phyloP scores from a whole-genome alignment of 2,113 vertebrate genomes.

The Heterocephalus glaber region DNA sequence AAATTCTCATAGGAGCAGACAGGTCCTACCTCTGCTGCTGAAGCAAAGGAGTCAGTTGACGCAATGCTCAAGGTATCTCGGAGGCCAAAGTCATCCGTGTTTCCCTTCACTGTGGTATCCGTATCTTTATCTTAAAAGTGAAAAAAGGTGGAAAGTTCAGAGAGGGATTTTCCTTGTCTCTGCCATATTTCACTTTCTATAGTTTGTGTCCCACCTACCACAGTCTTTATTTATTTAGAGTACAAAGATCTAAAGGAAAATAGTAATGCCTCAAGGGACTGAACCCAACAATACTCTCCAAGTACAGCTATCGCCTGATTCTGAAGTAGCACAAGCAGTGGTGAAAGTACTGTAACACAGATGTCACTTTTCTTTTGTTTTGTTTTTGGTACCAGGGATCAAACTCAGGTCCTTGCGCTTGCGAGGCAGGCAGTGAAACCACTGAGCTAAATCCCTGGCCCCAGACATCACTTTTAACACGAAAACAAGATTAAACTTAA shows the following conservation, averaged over 20 bases:
- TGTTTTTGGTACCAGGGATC: too few relatives aligned
- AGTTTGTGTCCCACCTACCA: neutral
- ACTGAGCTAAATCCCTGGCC: too few relatives aligned
- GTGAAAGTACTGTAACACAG: neutral
- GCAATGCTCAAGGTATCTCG: constrained; percentile 92
- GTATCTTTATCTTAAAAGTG: constrained; percentile 88
- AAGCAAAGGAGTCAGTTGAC: constrained; percentile 95
- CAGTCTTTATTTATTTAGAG: neutral
- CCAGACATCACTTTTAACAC: neutral
- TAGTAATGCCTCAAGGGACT: neutral
- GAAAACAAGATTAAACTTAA: neutral
- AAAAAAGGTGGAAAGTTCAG: neutral
- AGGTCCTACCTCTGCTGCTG: constrained; percentile 92
- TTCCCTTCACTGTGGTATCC: constrained; percentile 87
- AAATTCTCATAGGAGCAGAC: constrained; percentile 4
- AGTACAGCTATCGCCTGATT: neutral
- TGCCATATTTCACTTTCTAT: neutral
- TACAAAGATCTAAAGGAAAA: neutral
- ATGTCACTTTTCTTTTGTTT: neutral
- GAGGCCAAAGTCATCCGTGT: constrained; percentile 88
- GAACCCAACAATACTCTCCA: neutral
- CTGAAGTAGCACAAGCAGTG: neutral
- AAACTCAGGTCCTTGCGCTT: too few relatives aligned
- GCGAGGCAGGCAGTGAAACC: too few relatives aligned
- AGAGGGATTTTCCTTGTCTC: neutral